Base-by-base conservation (phyloP, 2,888 invertebrate genomes). In the Polydrusus tereticollis region DNA sequence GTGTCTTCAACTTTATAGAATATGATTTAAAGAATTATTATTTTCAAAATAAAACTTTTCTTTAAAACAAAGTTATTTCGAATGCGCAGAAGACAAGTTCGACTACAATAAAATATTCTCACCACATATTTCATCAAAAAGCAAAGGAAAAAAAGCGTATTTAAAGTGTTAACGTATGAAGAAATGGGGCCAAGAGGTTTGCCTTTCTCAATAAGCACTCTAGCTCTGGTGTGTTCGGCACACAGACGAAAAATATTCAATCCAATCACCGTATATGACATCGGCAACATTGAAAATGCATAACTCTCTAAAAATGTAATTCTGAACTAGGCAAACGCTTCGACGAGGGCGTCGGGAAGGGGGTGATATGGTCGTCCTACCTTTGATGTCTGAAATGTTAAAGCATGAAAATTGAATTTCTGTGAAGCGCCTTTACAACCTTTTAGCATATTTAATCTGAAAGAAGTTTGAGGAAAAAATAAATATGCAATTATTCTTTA, bases 331-430 rank as follows among this genome's bases (percentile, higher is more conserved):
- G 68, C 57, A 58, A 68, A 43, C 63, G 72, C 55, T 65, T 20
- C 20, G 50, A 45, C 29, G 21, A 36, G 58, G n/a, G 55, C 52
- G 50, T 45, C 52, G 60, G 75, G 78, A 79, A 80, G 78, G 79
- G n/a, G 81, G 80, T 79, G 77, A 80, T 78, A 73, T 79, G 78
- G 78, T 79, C 79, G 79, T 80, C 79, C 79, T 79, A 81, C 81
- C 80, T 81, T 81, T 81, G 81, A 81, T 80, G 81, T 80, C 77
- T 77, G 78, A 78, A 80, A 81, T 80, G 81, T 80, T 80, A 78
- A 78, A 81, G 82, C 82, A 80, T 76, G 80, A 81, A 81, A 82
- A 82, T 82, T 81, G 82, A 81, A 82, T 82, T 81, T 81, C 80
- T 76, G 75, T 76, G 79, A 80, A 81, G 80, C 81, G 81, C 80